phyloP scores from a whole-genome alignment of 1,140 invertebrate species.

The Proales similis region DNA sequence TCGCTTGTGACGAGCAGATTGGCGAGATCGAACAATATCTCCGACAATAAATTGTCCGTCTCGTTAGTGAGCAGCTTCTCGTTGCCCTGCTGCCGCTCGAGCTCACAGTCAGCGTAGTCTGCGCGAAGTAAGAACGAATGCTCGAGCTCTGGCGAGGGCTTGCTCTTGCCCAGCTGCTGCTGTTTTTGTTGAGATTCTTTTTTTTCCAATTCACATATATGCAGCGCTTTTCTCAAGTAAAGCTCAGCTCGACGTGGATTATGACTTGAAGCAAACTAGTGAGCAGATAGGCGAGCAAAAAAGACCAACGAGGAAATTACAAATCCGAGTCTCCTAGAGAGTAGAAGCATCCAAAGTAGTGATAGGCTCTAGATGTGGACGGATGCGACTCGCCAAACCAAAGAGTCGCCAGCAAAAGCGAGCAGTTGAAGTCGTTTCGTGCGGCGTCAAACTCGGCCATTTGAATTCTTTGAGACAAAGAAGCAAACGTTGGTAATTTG shows the following conservation, averaged over 20 bases:
- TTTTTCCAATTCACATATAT: slow-evolving; percentile 20
- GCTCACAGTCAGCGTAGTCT: too few species aligned
- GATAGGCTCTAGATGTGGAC: slow-evolving; percentile 25
- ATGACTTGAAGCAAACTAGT: background rate
- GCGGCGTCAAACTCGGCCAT: background rate
- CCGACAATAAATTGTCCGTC: slow-evolving; percentile 11
- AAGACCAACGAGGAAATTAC: too few species aligned
- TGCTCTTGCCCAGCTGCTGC: too few species aligned
- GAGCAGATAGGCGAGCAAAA: background rate
- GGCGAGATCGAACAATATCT: slow-evolving; percentile 24
- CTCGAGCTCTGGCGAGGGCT: too few species aligned
- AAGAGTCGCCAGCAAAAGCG: slow-evolving; percentile 1
- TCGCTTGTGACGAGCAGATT: background rate
- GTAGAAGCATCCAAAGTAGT: slow-evolving; percentile 35
- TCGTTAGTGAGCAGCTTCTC: slow-evolving; percentile 11
- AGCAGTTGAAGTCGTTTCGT: slow-evolving; percentile 11
- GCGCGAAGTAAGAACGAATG: too few species aligned
- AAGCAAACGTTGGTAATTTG: background rate
- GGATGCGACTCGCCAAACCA: slow-evolving; percentile 19
- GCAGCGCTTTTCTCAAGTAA: slow-evolving; percentile 25
- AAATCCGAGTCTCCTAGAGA: slow-evolving; percentile 30
- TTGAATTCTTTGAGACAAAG: slow-evolving; percentile 2
- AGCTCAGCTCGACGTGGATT: slow-evolving; percentile 22
- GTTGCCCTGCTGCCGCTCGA: too few species aligned
- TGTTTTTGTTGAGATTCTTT: too few species aligned